Percentiles rank a stretch among this genome's conserved stretches.
Evolutionary conservation across 2,113 vertebrate species (phyloP).

Genomic region (Protomyctophum bolini): DNA sequence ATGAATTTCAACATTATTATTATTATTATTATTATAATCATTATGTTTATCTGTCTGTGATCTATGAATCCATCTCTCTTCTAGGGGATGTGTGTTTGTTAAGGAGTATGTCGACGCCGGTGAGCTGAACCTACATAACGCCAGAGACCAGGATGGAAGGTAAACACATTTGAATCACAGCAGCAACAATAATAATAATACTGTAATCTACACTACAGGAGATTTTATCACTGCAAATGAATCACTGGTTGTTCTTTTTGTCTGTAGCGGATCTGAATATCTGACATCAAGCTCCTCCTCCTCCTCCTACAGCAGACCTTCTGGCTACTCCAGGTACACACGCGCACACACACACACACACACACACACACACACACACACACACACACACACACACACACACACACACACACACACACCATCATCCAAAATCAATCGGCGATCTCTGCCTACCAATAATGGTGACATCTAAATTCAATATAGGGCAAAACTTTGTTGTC

Average conservation of each 20-base stretch:
- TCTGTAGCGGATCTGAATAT: slow-evolving; percentile 58
- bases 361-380: background rate
- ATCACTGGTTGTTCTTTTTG: slow-evolving; percentile 13
- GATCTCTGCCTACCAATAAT: background rate
- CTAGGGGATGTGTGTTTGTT: slow-evolving; percentile 83
- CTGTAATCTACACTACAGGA: background rate
- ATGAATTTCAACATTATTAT: too few relatives aligned
- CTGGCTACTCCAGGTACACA: slow-evolving; percentile 64
- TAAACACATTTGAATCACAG: slow-evolving; percentile 41
- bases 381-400: background rate
- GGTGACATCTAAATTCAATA: too few relatives aligned
- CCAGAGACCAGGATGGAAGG: slow-evolving; percentile 58
- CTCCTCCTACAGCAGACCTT: slow-evolving; percentile 74
- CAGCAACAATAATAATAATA: background rate
- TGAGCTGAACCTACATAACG: slow-evolving; percentile 53
- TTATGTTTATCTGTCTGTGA: background rate
- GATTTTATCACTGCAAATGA: background rate
- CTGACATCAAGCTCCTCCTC: slow-evolving; percentile 62
- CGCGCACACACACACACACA: background rate
- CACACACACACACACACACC: too few relatives aligned
- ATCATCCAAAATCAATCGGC: too few relatives aligned
- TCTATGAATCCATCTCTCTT: slow-evolving; percentile 17
- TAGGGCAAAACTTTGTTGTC: too few relatives aligned
- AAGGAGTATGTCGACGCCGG: slow-evolving; percentile 85
- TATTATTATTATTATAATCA: too few relatives aligned